Evolutionary conservation across 2,113 vertebrate genomes (phyloP).

Genomic region (Cottus gobio): DNA sequence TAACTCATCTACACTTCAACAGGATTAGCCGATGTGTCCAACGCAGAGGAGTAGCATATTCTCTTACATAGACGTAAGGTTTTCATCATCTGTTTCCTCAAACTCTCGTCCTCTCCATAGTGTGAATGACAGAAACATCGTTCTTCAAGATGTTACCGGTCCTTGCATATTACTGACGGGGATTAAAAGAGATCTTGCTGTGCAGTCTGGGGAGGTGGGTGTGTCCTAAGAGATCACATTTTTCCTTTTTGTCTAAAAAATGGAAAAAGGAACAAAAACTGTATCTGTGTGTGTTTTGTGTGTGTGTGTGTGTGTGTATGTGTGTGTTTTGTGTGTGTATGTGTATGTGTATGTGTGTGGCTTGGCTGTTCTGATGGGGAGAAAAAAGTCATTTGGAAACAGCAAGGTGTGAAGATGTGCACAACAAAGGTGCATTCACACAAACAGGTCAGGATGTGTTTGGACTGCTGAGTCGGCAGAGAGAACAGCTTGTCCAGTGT

Average conservation of each 20-base stretch:
- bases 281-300: conserved; percentile 19
- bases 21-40: conserved; percentile 43
- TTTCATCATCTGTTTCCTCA: conserved; percentile 29
- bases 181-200: conserved; percentile 57
- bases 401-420: conserved; percentile 57
- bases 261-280: conserved; percentile 48
- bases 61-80: conserved; percentile 8
- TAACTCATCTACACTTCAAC: conserved; percentile 62
- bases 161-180: conserved; percentile 26
- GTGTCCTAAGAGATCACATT: conserved; percentile 22
- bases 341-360: conserved; percentile 23
- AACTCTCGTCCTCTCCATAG: conserved; percentile 18
- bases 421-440: conserved; percentile 5
- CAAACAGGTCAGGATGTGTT: conserved; percentile 30
- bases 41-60: conserved; percentile 31
- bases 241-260: conserved; percentile 51
- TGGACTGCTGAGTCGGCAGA: conserved; percentile 39
- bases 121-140: conserved; percentile 29
- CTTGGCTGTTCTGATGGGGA: conserved; percentile 27
- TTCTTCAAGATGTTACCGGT: conserved; percentile 38
- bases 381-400: conserved; percentile 28
- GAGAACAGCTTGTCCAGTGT: conserved; percentile 73
- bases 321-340: conserved; percentile 5
- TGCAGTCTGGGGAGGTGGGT: conserved; percentile 13
- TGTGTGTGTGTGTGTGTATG: conserved; percentile 32